Evolutionary conservation across 2,113 vertebrate genomes (phyloP).

Genomic region (Gallinago jamesoni): DNA sequence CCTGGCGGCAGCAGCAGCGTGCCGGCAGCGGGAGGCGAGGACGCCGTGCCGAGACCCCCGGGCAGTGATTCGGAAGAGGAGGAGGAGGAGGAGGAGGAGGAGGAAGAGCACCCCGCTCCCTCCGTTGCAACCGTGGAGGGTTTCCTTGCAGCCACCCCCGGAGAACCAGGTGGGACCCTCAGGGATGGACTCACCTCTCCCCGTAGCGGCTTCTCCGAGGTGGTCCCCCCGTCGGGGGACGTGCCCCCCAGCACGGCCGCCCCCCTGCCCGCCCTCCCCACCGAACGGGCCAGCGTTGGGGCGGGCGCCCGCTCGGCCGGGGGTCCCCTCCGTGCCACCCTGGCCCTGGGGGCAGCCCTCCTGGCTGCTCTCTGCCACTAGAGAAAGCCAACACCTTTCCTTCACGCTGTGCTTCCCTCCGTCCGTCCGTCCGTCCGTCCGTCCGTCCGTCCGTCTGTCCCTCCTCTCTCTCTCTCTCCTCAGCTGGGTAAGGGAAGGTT

Average conservation of each 20-base stretch:
- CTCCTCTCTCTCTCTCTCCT: neutral
- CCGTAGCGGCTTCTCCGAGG: neutral
- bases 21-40: neutral
- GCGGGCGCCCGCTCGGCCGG: constrained; percentile 36
- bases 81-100: neutral
- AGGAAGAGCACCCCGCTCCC: neutral
- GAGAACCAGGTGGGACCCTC: constrained; percentile 33
- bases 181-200: constrained; percentile 9
- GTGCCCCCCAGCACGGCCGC: neutral
- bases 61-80: neutral
- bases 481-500: constrained; percentile 59
- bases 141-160: constrained; percentile 9
- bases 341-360: constrained; percentile 22
- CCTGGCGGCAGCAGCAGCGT: neutral
- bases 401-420: constrained; percentile 35
- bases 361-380: constrained; percentile 21
- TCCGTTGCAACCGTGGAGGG: neutral
- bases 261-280: constrained; percentile 66
- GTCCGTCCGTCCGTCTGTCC: neutral
- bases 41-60: neutral
- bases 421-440: neutral
- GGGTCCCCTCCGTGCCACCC: constrained; percentile 45
- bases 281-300: constrained; percentile 68
- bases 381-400: neutral
- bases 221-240: neutral